Evolutionary conservation across 2,113 vertebrate genomes (phyloP), one percentile per base, ranked within the genome.

Genomic region (Callopanchax toddi): DNA sequence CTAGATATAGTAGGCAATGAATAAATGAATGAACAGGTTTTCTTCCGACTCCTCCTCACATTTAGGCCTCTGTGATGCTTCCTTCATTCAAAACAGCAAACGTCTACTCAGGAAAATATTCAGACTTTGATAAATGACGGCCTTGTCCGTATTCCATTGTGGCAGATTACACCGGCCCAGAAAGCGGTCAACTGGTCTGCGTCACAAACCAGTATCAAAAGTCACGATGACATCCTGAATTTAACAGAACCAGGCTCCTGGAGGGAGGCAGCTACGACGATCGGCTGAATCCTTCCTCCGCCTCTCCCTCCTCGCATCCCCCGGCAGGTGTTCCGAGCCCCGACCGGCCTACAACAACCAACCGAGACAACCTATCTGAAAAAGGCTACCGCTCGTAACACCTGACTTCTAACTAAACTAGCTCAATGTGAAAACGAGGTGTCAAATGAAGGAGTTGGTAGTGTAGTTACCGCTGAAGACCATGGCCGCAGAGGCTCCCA

Each of bases 401-500:
- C 51, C 3, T 10, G 23, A 3, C 34, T 12, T 50, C 9, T n/a
- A 18, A 29, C 60, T 1, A 7, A 5, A 34, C 11, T 21, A 37
- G 16, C 3, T 40, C 1, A 12, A 4, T 4, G 5, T 71, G 25
- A n/a, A 26, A 4, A 9, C n/a, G 40, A 46, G 39, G 46, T 64
- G 76, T 67, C 29, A 42, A 60, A 52, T 68, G 74, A 42, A 62
- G 59, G 40, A 44, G 79, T 42, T 53, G 61, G 12, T 66, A 61
- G 16, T 71, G 60, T 67, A 85, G 67, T 94, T 91, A 95, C 95
- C 97, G 88, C 97, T 98, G 84, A 98, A 98, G 69, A 96, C 89
- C 96, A 98, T 98, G 89, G 97, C 97, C 62, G 92, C 87, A 45
- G 96, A 95, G 74, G 96, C 96, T 89, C 96, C 96, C 92, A 98